phyloP scores from a whole-genome alignment of 2,888 invertebrate genomes.

The Nomada lathburiana region DNA sequence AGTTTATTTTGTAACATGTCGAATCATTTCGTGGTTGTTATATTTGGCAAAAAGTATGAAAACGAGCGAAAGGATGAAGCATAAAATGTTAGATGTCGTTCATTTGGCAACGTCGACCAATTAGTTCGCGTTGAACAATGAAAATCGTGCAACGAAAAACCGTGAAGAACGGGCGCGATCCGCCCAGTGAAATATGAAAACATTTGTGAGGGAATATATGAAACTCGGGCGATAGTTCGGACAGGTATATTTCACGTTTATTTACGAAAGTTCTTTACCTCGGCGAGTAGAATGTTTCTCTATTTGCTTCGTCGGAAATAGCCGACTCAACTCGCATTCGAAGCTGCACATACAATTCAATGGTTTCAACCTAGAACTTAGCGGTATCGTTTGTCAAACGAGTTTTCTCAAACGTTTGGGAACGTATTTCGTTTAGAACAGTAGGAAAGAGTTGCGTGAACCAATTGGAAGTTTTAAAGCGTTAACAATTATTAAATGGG shows the following conservation, averaged over 20 bases:
- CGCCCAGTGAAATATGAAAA: not conserved
- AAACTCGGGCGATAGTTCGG: not conserved
- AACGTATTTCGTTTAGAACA: too few species aligned
- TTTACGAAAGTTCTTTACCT: conserved; percentile 40
- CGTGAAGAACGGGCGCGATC: not conserved
- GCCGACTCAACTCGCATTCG: not conserved
- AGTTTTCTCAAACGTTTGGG: not conserved
- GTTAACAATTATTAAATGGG: too few species aligned
- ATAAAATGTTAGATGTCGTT: not conserved
- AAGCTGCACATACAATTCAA: conserved; percentile 1
- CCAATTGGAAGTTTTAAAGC: too few species aligned
- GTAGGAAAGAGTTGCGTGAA: too few species aligned
- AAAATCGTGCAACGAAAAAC: not conserved
- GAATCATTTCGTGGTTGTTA: not conserved
- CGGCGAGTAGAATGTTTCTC: not conserved
- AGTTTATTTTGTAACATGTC: too few species aligned
- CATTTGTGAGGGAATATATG: not conserved
- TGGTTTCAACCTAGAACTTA: not conserved
- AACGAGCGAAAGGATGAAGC: not conserved
- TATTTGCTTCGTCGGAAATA: not conserved
- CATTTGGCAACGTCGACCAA: not conserved
- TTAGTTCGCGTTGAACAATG: not conserved
- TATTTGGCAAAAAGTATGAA: not conserved
- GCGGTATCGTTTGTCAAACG: not conserved
- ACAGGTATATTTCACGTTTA: conserved; percentile 11